A percentile compares a stretch with the other conserved stretches of the same genome.
These are phyloP conservation scores for Lasaia peninsularis DNA, from an alignment of 1,140 invertebrate species.

Conservation along the genomic window DNA sequence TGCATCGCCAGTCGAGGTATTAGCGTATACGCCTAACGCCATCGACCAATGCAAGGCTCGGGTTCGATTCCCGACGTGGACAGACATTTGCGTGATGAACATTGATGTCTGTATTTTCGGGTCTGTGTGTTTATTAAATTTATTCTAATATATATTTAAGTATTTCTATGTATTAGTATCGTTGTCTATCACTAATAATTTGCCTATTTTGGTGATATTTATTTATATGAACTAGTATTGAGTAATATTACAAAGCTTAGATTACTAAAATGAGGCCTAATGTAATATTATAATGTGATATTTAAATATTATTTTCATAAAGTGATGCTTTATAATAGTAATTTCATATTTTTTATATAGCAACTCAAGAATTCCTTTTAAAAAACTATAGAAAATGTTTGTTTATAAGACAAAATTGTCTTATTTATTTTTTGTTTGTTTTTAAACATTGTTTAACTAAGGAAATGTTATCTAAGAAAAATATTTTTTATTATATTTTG, in stretches of 20 bases:
- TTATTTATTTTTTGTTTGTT: neutral
- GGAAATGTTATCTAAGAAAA: neutral
- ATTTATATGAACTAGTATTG: neutral
- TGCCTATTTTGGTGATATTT: no score
- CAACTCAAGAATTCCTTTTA: neutral
- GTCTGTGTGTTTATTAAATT: no score
- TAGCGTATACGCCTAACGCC: no score
- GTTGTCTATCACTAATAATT: no score
- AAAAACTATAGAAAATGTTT: neutral
- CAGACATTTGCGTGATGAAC: no score
- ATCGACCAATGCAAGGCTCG: no score
- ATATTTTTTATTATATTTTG: conserved; percentile 1
- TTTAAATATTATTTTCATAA: neutral
- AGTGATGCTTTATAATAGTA: neutral
- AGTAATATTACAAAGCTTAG: neutral
- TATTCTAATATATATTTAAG: no score
- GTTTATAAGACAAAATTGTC: neutral
- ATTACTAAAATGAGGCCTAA: neutral
- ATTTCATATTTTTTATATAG: neutral
- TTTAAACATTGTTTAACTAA: neutral
- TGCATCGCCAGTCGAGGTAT: no score
- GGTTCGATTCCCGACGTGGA: no score
- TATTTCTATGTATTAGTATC: no score
- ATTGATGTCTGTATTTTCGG: no score
- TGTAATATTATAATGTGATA: neutral